These are phyloP conservation scores for Pleuronectes platessa DNA, from an alignment of 2,113 vertebrate genomes.

Conservation along the genomic window DNA sequence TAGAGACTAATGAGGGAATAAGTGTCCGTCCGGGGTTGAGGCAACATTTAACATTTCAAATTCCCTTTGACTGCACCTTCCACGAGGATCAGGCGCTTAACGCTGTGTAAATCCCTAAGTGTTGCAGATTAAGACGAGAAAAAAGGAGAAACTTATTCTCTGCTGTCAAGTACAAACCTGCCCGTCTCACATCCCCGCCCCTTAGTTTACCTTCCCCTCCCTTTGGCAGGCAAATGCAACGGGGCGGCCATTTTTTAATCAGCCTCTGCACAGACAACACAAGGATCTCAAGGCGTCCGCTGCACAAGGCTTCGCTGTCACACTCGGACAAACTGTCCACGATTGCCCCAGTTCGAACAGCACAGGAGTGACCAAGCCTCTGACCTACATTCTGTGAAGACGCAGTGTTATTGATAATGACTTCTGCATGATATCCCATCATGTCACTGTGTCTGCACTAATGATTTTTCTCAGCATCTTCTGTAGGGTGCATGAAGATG, in stretches of 20 bases:
- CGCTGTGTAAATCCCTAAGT: slow-evolving; percentile 67
- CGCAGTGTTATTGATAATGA: slow-evolving; percentile 58
- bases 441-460: slow-evolving; percentile 29
- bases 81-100: slow-evolving; percentile 31
- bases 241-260: slow-evolving; percentile 80
- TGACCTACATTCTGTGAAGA: slow-evolving; percentile 67
- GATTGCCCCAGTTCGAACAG: slow-evolving; percentile 66
- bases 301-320: slow-evolving; percentile 55
- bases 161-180: slow-evolving; percentile 76
- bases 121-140: slow-evolving; percentile 77
- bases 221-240: slow-evolving; percentile 64
- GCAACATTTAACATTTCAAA: slow-evolving; percentile 18
- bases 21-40: slow-evolving; percentile 22
- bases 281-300: slow-evolving; percentile 54
- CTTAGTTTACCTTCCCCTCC: slow-evolving; percentile 19
- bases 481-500: slow-evolving; percentile 30
- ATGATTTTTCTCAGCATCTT: slow-evolving; percentile 42
- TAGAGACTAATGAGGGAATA: slow-evolving; percentile 17
- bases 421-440: slow-evolving; percentile 53
- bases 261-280: slow-evolving; percentile 75
- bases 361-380: slow-evolving; percentile 33
- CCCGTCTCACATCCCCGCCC: slow-evolving; percentile 17
- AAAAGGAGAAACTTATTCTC: slow-evolving; percentile 53
- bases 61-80: slow-evolving; percentile 17
- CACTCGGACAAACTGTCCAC: slow-evolving; percentile 70